A percentile compares a stretch with the other conserved stretches of the same genome.
Conservation (phyloP, 2,113 vertebrate species). For the Pygoscelis adeliae region DNA sequence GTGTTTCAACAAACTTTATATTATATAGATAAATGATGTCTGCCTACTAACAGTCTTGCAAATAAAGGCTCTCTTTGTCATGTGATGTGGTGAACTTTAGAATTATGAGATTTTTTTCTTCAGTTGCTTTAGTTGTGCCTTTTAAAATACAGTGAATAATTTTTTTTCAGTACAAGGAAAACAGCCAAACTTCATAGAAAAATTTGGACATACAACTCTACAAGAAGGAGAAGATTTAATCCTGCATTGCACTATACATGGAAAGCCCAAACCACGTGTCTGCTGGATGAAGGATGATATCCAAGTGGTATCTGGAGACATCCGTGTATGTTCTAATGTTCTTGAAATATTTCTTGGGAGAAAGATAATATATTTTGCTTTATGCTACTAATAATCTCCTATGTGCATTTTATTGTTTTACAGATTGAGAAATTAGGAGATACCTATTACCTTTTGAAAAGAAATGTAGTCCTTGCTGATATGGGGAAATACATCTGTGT, state of each 20-base stretch:
- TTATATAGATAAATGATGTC: background rate
- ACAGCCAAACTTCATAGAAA: conserved; percentile 38
- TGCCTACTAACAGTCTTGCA: background rate
- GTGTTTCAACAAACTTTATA: background rate
- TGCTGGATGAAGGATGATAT: conserved; percentile 56
- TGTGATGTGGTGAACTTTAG: background rate
- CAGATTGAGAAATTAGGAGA: conserved; percentile 62
- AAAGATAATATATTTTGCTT: background rate
- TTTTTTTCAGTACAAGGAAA: conserved; percentile 44
- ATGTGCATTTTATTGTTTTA: background rate
- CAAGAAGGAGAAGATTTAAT: conserved; percentile 64
- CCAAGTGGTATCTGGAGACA: background rate
- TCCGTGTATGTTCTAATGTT: conserved; percentile 10
- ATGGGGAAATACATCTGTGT: conserved; percentile 52
- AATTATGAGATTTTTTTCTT: background rate
- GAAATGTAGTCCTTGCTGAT: conserved; percentile 40
- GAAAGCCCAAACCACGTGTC: conserved; percentile 35
- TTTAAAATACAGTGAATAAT: background rate
- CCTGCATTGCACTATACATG: conserved; percentile 28
- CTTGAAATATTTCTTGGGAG: background rate
- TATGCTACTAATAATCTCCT: background rate
- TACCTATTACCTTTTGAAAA: conserved; percentile 64
- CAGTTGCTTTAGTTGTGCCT: background rate
- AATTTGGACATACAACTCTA: conserved; percentile 32
- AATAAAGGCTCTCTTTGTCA: background rate